Evolutionary conservation across 2,113 vertebrate species (phyloP).

Genomic region (Corythornis vintsioides): DNA sequence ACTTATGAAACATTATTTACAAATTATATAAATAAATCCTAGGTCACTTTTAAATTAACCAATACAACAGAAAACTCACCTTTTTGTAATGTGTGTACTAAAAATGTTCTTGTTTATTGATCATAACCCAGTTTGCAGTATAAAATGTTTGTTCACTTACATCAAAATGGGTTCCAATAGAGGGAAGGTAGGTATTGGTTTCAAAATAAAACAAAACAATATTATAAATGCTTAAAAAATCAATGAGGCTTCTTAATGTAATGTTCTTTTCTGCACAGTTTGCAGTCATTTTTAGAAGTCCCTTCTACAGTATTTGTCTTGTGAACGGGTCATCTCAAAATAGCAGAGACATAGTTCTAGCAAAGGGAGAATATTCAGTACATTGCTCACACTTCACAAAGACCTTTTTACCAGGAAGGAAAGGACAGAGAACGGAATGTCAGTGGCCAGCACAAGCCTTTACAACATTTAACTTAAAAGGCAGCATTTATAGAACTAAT

Average conservation of each 20-base stretch:
- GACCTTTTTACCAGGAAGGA: conserved; percentile 19
- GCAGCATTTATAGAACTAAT: conserved; percentile 75
- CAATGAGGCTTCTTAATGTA: conserved; percentile 51
- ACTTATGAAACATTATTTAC: conserved; percentile 76
- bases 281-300: conserved; percentile 43
- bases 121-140: conserved; percentile 77
- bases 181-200: conserved; percentile 36
- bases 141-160: conserved; percentile 78
- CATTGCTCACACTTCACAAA: conserved; percentile 59
- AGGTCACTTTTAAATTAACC: conserved; percentile 65
- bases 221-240: conserved; percentile 75
- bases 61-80: conserved; percentile 58
- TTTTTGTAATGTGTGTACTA: conserved; percentile 64
- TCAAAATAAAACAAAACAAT: conserved; percentile 70
- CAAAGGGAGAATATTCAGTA: conserved; percentile 41
- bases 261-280: conserved; percentile 19
- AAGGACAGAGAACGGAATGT: conserved; percentile 62
- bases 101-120: conserved; percentile 79
- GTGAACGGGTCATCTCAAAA: conserved; percentile 60
- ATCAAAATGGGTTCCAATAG: conserved; percentile 72
- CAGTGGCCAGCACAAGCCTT: conserved; percentile 87
- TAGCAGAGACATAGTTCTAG: conserved; percentile 46
- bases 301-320: conserved; percentile 44
- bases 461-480: conserved; percentile 86
- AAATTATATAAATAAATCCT: conserved; percentile 78